Conservation (phyloP, 2,113 vertebrate species). For the Microcebus tavaratra region DNA sequence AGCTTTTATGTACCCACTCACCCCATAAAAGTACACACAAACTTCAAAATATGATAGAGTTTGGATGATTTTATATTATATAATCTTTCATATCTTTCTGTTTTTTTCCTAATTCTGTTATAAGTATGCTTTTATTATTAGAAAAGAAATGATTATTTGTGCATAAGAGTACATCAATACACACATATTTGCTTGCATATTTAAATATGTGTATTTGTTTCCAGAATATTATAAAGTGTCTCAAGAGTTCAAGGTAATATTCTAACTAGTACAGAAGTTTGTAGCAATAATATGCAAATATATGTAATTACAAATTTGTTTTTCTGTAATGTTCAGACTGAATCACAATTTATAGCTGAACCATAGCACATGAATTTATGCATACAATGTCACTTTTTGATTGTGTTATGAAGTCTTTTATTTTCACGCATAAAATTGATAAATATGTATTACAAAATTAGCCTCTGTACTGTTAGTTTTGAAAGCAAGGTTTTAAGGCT, state of each 20-base stretch:
- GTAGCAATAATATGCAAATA: slow-evolving; percentile 25
- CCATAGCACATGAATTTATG: slow-evolving; percentile 43
- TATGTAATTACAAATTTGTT: slow-evolving; percentile 43
- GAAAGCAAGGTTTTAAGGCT: neutral
- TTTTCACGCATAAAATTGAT: slow-evolving; percentile 34
- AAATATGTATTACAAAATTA: slow-evolving; percentile 60
- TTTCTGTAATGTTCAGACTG: slow-evolving; percentile 9
- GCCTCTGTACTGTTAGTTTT: neutral
- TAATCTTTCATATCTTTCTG: neutral
- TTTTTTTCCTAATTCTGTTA: neutral
- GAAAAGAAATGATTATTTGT: neutral
- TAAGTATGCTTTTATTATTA: neutral
- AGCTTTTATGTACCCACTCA: neutral
- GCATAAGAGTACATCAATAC: neutral
- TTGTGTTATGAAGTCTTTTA: slow-evolving; percentile 54
- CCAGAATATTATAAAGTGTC: neutral
- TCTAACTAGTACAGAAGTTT: neutral
- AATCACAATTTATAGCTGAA: slow-evolving; percentile 34
- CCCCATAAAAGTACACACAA: neutral
- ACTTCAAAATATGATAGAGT: neutral
- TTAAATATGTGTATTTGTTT: neutral
- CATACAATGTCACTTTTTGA: slow-evolving; percentile 37
- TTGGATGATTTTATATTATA: neutral
- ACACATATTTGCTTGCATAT: neutral
- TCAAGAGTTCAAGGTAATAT: slow-evolving; percentile 1